Conservation (phyloP, 2,113 vertebrate species). For the Petroica traversi region DNA sequence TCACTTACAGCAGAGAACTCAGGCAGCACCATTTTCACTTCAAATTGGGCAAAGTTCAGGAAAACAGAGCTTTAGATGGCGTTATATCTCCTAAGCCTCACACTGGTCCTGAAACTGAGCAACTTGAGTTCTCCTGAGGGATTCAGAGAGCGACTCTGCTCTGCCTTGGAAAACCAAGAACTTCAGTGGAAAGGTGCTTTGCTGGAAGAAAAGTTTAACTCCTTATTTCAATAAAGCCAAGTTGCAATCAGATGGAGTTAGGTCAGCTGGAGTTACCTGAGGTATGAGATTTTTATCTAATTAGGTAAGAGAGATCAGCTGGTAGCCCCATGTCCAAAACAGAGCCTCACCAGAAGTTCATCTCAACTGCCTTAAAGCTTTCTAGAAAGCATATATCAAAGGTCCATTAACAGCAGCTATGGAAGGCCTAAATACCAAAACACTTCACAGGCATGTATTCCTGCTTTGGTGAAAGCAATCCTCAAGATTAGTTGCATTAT, state of each 20-base stretch:
- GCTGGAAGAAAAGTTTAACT: neutral
- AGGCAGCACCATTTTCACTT: neutral
- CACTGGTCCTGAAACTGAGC: neutral
- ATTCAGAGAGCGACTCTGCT: neutral
- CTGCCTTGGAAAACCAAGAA: neutral
- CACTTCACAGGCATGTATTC: neutral
- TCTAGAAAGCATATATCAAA: neutral
- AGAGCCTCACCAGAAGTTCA: neutral
- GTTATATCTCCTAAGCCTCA: neutral
- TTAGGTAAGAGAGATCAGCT: neutral
- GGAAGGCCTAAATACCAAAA: neutral
- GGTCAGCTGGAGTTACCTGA: neutral
- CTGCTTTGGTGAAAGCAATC: neutral
- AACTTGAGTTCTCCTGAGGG: neutral
- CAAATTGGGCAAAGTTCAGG: neutral
- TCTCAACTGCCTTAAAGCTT: neutral
- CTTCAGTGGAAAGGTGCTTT: neutral
- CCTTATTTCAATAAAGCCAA: neutral
- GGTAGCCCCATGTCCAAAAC: rapidly evolving
- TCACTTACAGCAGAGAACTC: neutral
- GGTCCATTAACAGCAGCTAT: neutral
- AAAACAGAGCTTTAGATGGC: neutral
- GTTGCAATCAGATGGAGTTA: neutral
- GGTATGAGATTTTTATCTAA: neutral
- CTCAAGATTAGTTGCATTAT: neutral